Percentiles rank a stretch among this genome's conserved stretches.
These are phyloP conservation scores for Numenius phaeopus DNA, from an alignment of 2,797 vertebrate genomes.

Conservation along the genomic window DNA sequence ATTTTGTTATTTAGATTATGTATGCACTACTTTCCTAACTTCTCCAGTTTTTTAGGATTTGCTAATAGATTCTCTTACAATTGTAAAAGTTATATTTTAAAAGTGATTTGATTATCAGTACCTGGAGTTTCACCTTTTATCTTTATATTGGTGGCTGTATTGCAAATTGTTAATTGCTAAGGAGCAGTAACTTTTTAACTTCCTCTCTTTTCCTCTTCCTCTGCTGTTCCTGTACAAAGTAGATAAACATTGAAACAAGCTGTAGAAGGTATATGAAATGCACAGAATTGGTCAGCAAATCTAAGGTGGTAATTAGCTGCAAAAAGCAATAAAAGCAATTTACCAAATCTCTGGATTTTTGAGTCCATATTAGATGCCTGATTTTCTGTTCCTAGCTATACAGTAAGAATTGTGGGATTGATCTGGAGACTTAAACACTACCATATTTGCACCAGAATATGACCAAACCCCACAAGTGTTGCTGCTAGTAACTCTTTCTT, in stretches of 20 bases:
- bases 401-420: not conserved
- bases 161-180: not conserved
- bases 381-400: not conserved
- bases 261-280: no score
- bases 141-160: not conserved
- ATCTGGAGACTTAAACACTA: not conserved
- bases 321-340: no score
- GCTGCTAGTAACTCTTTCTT: not conserved
- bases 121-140: not conserved
- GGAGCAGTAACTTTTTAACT: no score
- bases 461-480: not conserved
- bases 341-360: not conserved
- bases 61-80: slow-evolving; percentile 41
- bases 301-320: no score
- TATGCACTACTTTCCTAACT: slow-evolving; percentile 35
- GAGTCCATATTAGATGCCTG: not conserved
- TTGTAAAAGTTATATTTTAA: slow-evolving; percentile 1
- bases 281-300: no score
- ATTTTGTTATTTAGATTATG: slow-evolving; percentile 69
- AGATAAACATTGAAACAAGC: no score
- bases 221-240: no score
- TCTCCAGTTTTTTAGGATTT: slow-evolving; percentile 15
- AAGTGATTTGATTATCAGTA: not conserved
- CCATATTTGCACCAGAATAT: accelerated
- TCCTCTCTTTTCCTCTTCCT: no score